Conservation (phyloP, 2,888 invertebrate genomes). For the Amiota minor region DNA sequence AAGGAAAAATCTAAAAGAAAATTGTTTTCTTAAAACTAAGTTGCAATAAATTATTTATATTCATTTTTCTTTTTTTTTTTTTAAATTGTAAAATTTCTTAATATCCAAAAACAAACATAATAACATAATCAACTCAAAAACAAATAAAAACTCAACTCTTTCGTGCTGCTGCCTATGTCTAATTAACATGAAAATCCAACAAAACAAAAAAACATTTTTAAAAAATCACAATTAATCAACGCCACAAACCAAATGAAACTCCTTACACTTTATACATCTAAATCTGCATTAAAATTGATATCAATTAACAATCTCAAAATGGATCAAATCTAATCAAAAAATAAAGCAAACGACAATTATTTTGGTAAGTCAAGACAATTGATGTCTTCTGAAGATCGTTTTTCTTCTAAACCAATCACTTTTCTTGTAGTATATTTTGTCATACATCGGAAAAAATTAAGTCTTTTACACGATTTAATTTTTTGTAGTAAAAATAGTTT, state of each 20-base stretch:
- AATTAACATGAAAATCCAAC: slow-evolving; percentile 23
- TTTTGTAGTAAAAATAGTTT: too few relatives aligned
- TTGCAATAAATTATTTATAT: slow-evolving; percentile 14
- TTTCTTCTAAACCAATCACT: too few relatives aligned
- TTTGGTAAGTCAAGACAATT: slow-evolving; percentile 85
- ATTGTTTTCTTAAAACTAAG: slow-evolving; percentile 10
- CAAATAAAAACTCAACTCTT: slow-evolving; percentile 36
- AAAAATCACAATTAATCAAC: slow-evolving; percentile 10
- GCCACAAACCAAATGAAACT: background rate
- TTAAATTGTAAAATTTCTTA: slow-evolving; percentile 21
- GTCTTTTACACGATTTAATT: too few relatives aligned
- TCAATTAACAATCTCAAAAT: slow-evolving; percentile 37
- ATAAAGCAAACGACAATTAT: slow-evolving; percentile 95
- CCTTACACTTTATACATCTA: background rate
- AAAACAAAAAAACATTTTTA: background rate
- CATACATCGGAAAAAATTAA: too few relatives aligned
- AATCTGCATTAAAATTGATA: slow-evolving; percentile 34
- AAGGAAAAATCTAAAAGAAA: slow-evolving; percentile 31
- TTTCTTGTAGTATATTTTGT: too few relatives aligned
- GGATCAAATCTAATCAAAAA: slow-evolving; percentile 48
- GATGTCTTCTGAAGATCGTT: background rate
- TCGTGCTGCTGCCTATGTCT: slow-evolving; percentile 38
- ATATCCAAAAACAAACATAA: slow-evolving; percentile 17
- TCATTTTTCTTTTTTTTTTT: background rate
- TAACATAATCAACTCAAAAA: slow-evolving; percentile 17